A percentile compares a stretch with the other conserved stretches of the same genome.
Evolutionary conservation across 2,113 vertebrate species (phyloP).

Genomic region (Anoura caudifer): DNA sequence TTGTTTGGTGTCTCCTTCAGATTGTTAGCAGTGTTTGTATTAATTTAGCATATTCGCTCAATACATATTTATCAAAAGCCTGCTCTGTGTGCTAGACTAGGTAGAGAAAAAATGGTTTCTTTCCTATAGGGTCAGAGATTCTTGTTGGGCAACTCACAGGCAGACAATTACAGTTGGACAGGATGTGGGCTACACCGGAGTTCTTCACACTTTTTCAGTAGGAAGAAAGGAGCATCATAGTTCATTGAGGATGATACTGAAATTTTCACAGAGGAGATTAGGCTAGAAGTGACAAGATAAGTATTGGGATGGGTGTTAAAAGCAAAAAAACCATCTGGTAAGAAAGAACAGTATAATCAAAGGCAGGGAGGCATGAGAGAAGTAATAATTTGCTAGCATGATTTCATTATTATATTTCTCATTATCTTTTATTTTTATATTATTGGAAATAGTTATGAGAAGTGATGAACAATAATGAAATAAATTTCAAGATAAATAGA

Average conservation of each 20-base stretch:
- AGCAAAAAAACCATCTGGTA: background rate
- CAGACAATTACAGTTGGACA: background rate
- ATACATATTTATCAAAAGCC: background rate
- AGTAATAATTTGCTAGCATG: background rate
- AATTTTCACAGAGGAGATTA: background rate
- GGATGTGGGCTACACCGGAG: background rate
- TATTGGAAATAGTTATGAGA: background rate
- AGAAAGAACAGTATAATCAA: background rate
- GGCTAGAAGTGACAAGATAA: background rate
- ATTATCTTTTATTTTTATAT: background rate
- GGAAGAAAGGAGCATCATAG: background rate
- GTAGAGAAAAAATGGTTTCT: background rate
- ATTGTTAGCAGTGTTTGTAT: background rate
- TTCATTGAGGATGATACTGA: background rate
- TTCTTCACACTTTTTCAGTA: background rate
- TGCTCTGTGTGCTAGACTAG: background rate
- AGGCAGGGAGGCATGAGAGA: fast-evolving
- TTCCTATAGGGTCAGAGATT: background rate
- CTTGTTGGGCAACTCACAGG: background rate
- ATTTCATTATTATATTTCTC: background rate
- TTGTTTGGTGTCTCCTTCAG: background rate
- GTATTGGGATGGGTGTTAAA: background rate
- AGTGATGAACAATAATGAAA: background rate
- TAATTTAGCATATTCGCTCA: background rate
- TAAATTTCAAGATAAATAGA: background rate